A percentile compares a stretch with the other conserved stretches of the same genome.
phyloP scores from a whole-genome alignment of 2,797 vertebrate species.

The Odontamblyopus rebecca region DNA sequence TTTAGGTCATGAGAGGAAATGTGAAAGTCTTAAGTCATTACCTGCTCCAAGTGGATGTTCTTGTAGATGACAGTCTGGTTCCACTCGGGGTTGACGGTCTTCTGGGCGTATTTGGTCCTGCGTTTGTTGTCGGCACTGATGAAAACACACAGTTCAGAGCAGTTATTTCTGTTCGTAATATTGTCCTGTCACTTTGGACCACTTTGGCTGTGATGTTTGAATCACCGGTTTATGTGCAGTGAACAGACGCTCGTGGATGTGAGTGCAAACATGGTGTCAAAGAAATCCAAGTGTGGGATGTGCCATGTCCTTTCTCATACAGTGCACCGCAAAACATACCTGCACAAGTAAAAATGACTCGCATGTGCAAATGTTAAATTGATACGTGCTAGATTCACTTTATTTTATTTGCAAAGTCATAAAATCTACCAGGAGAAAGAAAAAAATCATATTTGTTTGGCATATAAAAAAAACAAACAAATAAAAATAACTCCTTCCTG shows the following conservation, averaged over 20 bases:
- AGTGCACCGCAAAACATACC: constrained; percentile 20
- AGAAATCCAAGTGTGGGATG: constrained; percentile 8
- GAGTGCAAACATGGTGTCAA: constrained; percentile 17
- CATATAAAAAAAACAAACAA: too few relatives aligned
- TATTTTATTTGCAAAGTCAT: too few relatives aligned
- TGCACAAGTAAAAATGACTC: neutral
- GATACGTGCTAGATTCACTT: too few relatives aligned
- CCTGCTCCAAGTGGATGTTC: constrained; percentile 97
- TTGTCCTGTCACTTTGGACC: constrained; percentile 21
- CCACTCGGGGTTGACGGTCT: constrained; percentile 97
- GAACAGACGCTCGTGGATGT: constrained; percentile 44
- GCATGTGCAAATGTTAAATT: too few relatives aligned
- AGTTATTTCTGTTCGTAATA: constrained; percentile 21
- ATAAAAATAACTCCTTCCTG: too few relatives aligned
- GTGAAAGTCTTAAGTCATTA: constrained; percentile 46
- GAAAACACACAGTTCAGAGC: constrained; percentile 50
- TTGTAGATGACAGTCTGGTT: constrained; percentile 99
- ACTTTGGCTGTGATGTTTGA: constrained; percentile 33
- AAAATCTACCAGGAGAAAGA: too few relatives aligned
- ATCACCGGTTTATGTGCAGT: constrained; percentile 36
- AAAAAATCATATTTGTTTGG: too few relatives aligned
- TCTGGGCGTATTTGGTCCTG: constrained; percentile 93
- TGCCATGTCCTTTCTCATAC: constrained; percentile 33
- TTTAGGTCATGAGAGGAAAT: too few relatives aligned
- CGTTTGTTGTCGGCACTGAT: constrained; percentile 95